Conservation (phyloP, 2,797 vertebrate genomes). For the Xiphophorus birchmanni region DNA sequence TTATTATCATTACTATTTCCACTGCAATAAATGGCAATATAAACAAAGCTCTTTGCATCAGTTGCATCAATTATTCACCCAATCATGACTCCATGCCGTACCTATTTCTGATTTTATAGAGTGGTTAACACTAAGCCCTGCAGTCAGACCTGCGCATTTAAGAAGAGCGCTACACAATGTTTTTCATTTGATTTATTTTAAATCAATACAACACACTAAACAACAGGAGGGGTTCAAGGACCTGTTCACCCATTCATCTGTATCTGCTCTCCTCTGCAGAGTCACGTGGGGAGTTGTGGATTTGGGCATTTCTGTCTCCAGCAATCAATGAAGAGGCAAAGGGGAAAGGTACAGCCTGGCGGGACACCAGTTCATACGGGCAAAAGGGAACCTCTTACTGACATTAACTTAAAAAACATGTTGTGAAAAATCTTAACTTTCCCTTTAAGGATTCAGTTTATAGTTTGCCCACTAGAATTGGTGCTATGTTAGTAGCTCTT, state of each 20-base stretch:
- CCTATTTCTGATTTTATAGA: too few relatives aligned
- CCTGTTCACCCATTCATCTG: background rate
- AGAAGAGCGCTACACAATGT: too few relatives aligned
- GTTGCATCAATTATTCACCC: too few relatives aligned
- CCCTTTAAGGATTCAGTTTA: slow-evolving; percentile 16
- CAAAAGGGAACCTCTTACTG: background rate
- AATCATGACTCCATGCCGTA: too few relatives aligned
- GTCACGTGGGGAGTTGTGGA: background rate
- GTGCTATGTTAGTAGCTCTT: slow-evolving; percentile 47
- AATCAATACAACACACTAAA: background rate
- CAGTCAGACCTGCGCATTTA: too few relatives aligned
- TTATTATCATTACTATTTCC: too few relatives aligned
- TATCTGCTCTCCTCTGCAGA: background rate
- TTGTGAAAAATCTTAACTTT: background rate
- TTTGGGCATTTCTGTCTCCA: background rate
- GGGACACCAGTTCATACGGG: background rate
- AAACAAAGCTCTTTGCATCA: too few relatives aligned
- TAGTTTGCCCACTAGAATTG: slow-evolving; percentile 1
- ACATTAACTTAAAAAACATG: background rate
- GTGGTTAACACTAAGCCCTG: too few relatives aligned
- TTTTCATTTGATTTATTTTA: background rate
- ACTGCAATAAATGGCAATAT: too few relatives aligned
- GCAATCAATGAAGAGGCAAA: background rate
- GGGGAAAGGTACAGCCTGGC: background rate
- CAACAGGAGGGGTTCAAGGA: background rate